Base-by-base conservation (phyloP, 2,888 invertebrate species). In the Pollenia amentaria region DNA sequence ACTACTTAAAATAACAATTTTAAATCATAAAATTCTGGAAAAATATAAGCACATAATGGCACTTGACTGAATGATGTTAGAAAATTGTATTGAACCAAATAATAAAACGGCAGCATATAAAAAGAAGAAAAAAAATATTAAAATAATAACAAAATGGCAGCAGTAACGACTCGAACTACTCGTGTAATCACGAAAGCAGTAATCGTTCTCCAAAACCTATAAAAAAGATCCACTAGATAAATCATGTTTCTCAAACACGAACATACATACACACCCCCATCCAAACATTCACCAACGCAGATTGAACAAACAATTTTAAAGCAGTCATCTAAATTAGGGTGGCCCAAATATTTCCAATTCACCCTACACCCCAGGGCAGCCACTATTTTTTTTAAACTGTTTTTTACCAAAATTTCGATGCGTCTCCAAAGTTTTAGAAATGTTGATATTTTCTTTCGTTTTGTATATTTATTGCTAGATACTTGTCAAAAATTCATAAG, bases 151-250 rank as follows among this genome's bases (percentile, higher is more conserved):
- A 29, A 1, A 60, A 48, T 2, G 57, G 16, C 29, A 46, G 21
- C 21, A 46, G 21, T 38, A 48, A 48, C 12, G 51, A 38, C 60
- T 29, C 29, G 29, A 73, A n/a, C 29, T 12, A 57, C 29, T 29
- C n/a, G n/a, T n/a, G 60, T 38, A 21, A 53, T 38, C 46, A 44
- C 18, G 57, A 51, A 42, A 29, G 29, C 51, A 69, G 69, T 53
- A 70, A 79, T 42, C 60, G 57, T 76, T 48, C 53, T 53, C 29
- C 44, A 78, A 78, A 79, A 73, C 44, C 46, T 18, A 48, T 78
- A 73, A 51, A 81, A 73, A 21, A 73, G 81, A 81, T 81, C 65
- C 72, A 65, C 72, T 65, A 81, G 81, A 81, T 81, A 81, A 67
- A 81, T 48, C 81, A 81, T 73, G 81, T 73, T 73, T 44, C 55